phyloP scores from a whole-genome alignment of 2,797 vertebrate species.

The Paramormyrops hopkinsi region DNA sequence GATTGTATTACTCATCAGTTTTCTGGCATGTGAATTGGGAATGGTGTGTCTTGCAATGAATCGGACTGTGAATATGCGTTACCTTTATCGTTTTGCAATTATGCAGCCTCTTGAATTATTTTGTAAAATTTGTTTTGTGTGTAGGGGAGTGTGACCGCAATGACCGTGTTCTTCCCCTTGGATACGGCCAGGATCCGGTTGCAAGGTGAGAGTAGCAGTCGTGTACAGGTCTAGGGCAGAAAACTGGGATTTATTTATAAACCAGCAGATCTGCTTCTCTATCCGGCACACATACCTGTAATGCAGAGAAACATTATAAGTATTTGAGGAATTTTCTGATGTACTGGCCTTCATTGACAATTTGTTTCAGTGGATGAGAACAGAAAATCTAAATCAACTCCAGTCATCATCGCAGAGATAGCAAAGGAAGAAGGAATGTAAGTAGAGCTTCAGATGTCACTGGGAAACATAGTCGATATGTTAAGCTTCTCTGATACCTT shows the following conservation, averaged over 20 bases:
- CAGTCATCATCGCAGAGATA: slow-evolving; percentile 67
- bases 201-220: slow-evolving; percentile 60
- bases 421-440: slow-evolving; percentile 72
- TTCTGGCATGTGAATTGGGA: neutral
- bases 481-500: neutral
- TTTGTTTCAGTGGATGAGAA: slow-evolving; percentile 66
- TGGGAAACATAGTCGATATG: neutral
- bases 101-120: neutral
- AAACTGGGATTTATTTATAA: neutral
- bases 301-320: neutral
- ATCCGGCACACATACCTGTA: neutral
- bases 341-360: neutral
- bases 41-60: neutral
- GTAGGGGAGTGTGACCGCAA: slow-evolving; percentile 68
- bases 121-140: slow-evolving; percentile 9
- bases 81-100: neutral
- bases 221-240: neutral
- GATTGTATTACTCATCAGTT: neutral
- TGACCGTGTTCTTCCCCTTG: slow-evolving; percentile 70
- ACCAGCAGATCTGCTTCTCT: neutral
- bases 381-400: slow-evolving; percentile 63
- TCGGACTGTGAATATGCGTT: neutral
- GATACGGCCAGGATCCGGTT: slow-evolving; percentile 72
- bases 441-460: slow-evolving; percentile 34
- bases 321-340: neutral